These are phyloP conservation scores for Lymantria monacha DNA, from an alignment of 2,888 invertebrate species.

Conservation along the genomic window DNA sequence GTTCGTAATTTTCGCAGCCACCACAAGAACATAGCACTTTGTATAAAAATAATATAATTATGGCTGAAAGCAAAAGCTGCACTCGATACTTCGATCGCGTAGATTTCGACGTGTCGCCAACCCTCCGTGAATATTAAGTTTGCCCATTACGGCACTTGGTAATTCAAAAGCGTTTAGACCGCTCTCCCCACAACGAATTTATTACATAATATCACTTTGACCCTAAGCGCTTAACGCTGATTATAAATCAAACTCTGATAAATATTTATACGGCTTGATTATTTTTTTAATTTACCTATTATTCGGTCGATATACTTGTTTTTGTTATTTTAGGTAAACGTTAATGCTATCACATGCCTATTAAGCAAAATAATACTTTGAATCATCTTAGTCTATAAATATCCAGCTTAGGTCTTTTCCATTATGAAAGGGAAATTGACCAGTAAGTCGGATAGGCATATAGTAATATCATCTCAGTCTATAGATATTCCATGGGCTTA, in stretches of 20 bases:
- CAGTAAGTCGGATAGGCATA: no score
- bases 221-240: slow-evolving; percentile 31
- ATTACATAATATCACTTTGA: slow-evolving; percentile 62
- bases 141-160: slow-evolving; percentile 60
- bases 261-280: slow-evolving; percentile 7
- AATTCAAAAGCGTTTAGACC: slow-evolving; percentile 67
- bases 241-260: slow-evolving; percentile 25
- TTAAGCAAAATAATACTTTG: no score
- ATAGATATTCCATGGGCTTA: no score
- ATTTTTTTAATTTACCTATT: not conserved
- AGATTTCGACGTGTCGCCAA: slow-evolving; percentile 35
- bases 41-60: slow-evolving; percentile 8
- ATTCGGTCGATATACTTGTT: no score
- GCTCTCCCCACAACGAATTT: slow-evolving; percentile 54
- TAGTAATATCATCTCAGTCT: no score
- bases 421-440: no score
- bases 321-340: no score
- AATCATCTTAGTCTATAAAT: no score
- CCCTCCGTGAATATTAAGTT: slow-evolving; percentile 72
- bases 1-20: no score
- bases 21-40: no score
- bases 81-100: slow-evolving; percentile 17
- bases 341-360: no score
- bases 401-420: no score
- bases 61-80: slow-evolving; percentile 18